phyloP scores from a whole-genome alignment of 2,797 vertebrate species.

The Parauchenoglanis punctatus region DNA sequence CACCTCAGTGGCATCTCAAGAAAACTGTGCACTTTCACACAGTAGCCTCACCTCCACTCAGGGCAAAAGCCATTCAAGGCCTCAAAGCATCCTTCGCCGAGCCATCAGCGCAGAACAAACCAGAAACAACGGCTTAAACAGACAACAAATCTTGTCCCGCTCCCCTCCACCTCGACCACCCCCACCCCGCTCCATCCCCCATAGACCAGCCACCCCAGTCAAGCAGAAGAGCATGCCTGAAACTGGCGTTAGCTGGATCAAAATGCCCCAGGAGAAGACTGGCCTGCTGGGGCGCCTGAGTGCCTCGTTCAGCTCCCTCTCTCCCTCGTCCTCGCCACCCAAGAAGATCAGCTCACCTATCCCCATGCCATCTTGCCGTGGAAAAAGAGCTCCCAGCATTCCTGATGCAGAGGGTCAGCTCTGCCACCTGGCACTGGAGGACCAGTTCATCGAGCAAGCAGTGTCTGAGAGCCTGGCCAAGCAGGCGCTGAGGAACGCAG shows the following conservation, averaged over 20 bases:
- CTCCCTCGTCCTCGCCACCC: constrained; percentile 57
- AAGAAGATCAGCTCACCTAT: constrained; percentile 70
- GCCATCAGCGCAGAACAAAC: constrained; percentile 9
- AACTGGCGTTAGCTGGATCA: constrained; percentile 68
- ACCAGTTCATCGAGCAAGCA: constrained; percentile 77
- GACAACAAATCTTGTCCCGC: constrained; percentile 64
- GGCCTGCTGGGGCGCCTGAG: constrained; percentile 54
- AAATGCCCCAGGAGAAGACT: constrained; percentile 60
- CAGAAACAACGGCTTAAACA: constrained; percentile 1
- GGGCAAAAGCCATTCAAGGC: constrained; percentile 13
- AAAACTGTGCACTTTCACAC: not conserved
- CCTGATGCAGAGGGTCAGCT: constrained; percentile 73
- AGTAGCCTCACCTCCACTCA: not conserved
- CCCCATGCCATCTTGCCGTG: constrained; percentile 83
- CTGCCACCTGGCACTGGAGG: constrained; percentile 77
- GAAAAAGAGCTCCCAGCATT: constrained; percentile 75
- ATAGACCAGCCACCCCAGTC: constrained; percentile 64
- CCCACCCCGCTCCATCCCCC: constrained; percentile 76
- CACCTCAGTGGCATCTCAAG: constrained; percentile 12
- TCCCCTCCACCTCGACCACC: constrained; percentile 88
- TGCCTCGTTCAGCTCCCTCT: constrained; percentile 49
- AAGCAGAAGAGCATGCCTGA: constrained; percentile 79
- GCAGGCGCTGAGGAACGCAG: constrained; percentile 64
- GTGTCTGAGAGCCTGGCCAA: constrained; percentile 74
- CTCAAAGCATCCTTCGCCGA: not conserved